Evolutionary conservation across 35 echinoderm and acorn worm genomes (phyloP).

Genomic region (Heliocidaris erythrogramma): DNA sequence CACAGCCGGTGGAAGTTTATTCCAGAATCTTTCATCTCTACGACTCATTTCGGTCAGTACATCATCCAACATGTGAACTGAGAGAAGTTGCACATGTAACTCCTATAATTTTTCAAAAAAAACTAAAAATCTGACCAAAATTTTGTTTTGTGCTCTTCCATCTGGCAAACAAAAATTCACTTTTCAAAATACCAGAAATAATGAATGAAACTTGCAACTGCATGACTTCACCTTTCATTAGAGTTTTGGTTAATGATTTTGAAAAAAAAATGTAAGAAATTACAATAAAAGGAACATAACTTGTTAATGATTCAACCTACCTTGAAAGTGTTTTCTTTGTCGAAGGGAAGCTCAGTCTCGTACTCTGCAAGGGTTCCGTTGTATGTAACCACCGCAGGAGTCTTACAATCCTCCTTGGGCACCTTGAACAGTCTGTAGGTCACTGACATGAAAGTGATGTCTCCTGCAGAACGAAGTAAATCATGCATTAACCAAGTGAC

Average conservation of each 20-base stretch:
- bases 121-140: no score
- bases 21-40: no score
- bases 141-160: no score
- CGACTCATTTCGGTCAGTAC: no score
- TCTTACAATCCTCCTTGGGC: constrained; percentile 26
- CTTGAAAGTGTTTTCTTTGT: constrained; percentile 43
- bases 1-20: no score
- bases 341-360: constrained; percentile 36
- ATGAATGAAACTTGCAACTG: neutral
- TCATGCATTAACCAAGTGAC: neutral
- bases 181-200: no score
- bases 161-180: no score
- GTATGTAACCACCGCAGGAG: constrained; percentile 22
- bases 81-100: no score
- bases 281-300: neutral
- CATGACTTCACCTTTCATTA: neutral
- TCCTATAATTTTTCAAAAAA: no score
- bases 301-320: neutral
- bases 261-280: no score
- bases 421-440: constrained; percentile 29
- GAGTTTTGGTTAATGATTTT: neutral
- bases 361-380: neutral
- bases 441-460: constrained; percentile 28
- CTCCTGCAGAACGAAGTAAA: neutral
- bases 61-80: no score